Evolutionary conservation across 1,140 invertebrate species (phyloP).

Genomic region (Telenomus remus): DNA sequence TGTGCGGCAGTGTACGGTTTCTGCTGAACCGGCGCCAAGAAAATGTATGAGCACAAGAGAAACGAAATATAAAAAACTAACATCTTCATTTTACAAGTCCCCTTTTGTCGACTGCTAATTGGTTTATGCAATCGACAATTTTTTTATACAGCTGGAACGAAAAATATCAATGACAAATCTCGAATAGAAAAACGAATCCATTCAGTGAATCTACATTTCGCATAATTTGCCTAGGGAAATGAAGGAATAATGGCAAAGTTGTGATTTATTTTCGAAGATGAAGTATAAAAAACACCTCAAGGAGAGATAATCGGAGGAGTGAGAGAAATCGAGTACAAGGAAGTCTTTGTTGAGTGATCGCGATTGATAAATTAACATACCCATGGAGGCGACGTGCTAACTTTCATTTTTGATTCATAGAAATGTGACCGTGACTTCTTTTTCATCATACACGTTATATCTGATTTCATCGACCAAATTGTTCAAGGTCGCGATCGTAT

Average conservation of each 20-base stretch:
- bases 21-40: constrained; percentile 22
- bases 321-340: no score
- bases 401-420: constrained; percentile 3
- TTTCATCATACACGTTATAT: neutral
- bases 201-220: no score
- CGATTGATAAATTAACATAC: constrained; percentile 2
- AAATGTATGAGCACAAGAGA: constrained; percentile 13
- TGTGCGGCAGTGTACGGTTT: constrained; percentile 20
- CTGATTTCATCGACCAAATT: no score
- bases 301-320: no score
- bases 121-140: neutral
- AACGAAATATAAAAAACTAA: constrained; percentile 6
- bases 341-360: no score
- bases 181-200: no score
- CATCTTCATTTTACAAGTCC: constrained; percentile 10
- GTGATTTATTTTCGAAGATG: no score
- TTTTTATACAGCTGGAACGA: neutral
- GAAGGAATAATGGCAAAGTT: no score
- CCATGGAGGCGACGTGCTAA: neutral
- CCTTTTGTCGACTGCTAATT: neutral
- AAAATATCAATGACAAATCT: no score
- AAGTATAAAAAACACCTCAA: neutral
- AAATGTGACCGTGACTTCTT: constrained; percentile 8
- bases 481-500: no score
- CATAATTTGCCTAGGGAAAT: no score